Base-by-base conservation (phyloP, 2,888 invertebrate species). In the Mesodorylaimus sp. region DNA sequence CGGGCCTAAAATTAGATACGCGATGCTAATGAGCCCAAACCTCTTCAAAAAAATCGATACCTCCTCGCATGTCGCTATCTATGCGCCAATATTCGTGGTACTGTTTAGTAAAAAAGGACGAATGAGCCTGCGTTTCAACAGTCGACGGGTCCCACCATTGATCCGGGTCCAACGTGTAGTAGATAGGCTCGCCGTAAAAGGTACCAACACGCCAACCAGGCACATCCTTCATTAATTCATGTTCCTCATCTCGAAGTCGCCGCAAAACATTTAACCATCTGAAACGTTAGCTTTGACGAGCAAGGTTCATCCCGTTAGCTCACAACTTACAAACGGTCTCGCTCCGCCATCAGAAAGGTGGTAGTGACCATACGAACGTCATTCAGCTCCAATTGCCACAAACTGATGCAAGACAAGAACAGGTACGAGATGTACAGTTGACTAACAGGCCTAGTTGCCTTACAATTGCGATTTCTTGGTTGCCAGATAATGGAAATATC, bases 161-260 rank as follows among this genome's bases (percentile, higher is more conserved):
- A 57, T 80, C 79, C 47, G 75, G 68, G 0, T 77, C 75, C 36
- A 77, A 56, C 1, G 79, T 79, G 60, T 80, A 78, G 73, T 75
- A 91, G 13, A 89, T 70, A 25, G 79, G 81, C 65, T 84, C 81
- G 3, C 86, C 86, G 58, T 79, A 85, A 68, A 78, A 82, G 1
- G 83, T 89, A 44, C 91, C 93, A 3, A 81, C 79, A 73, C 81
- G 78, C 91, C 91, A 91, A 57, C 81, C 82, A 51, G 82, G 80
- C 16, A 86, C 83, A 67, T 88, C 77, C 56, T 78, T 78, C 91
- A 93, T 93, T 29, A 91, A 72, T 50, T 82, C 78, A 1, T 74
- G 74, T 69, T 91, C 91, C 55, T 81, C 81, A 19, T 86, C 85
- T 19, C 86, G 76, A 67, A 85, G 83, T 51, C 74, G 74, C 48